These are phyloP conservation scores for Iselma pallidipennis DNA, from an alignment of 2,888 invertebrate species.

Conservation along the genomic window DNA sequence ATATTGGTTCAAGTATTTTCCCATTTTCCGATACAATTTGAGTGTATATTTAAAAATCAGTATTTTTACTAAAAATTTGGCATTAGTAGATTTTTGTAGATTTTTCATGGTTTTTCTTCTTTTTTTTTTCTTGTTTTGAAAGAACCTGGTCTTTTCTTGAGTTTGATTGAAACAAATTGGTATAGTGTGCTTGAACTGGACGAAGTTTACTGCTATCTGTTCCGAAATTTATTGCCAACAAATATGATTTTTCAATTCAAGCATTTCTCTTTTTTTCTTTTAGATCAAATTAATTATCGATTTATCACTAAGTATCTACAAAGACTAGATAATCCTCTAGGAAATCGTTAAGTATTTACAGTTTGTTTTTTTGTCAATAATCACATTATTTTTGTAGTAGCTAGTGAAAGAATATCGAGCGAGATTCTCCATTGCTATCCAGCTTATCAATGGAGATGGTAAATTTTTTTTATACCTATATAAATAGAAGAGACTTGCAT, in stretches of 20 bases:
- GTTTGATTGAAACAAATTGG: not conserved
- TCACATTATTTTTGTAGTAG: slow-evolving; percentile 36
- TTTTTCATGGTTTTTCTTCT: not conserved
- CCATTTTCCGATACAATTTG: too few species aligned
- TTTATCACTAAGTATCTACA: not conserved
- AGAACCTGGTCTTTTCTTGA: too few species aligned
- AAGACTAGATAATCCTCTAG: slow-evolving; percentile 1
- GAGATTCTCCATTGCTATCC: slow-evolving; percentile 30
- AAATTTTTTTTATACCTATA: not conserved
- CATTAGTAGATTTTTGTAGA: not conserved
- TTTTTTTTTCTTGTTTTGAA: not conserved
- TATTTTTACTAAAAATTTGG: not conserved
- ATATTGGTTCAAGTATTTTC: slow-evolving; percentile 1
- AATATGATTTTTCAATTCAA: too few species aligned
- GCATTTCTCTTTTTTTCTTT: too few species aligned
- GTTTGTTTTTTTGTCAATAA: too few species aligned
- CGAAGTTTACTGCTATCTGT: too few species aligned
- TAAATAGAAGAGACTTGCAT: not conserved
- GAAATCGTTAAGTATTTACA: slow-evolving; percentile 4
- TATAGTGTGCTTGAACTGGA: too few species aligned
- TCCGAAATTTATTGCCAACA: too few species aligned
- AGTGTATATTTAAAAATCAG: too few species aligned
- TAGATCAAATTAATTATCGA: not conserved
- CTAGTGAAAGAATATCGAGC: slow-evolving; percentile 43
- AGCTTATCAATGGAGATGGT: slow-evolving; percentile 8